Evolutionary conservation across 2,888 invertebrate species (phyloP).

Genomic region (Helleia helle): DNA sequence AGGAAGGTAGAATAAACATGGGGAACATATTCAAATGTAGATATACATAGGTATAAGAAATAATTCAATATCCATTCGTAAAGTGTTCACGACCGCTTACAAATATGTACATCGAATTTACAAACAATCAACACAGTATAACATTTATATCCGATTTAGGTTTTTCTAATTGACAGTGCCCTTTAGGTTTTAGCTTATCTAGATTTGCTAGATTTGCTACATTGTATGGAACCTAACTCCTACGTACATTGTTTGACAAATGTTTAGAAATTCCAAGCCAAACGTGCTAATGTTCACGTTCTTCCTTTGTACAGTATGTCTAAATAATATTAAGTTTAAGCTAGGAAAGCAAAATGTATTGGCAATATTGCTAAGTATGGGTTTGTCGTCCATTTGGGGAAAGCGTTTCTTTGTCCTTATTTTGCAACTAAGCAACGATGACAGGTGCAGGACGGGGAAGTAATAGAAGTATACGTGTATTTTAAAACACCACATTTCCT

Average conservation of each 20-base stretch:
- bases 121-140: slow-evolving; percentile 8
- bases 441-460: no score
- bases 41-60: no score
- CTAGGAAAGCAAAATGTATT: no score
- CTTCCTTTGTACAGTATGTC: background rate
- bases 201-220: background rate
- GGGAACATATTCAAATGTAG: no score
- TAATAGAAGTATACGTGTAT: no score
- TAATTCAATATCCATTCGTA: no score
- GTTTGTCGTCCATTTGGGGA: no score
- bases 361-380: no score
- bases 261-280: slow-evolving; percentile 3
- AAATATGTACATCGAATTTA: slow-evolving; percentile 7
- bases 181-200: slow-evolving; percentile 2
- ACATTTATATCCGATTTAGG: slow-evolving; percentile 5
- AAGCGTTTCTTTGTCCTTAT: no score
- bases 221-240: slow-evolving; percentile 1
- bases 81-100: background rate
- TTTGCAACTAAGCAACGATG: no score
- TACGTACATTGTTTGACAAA: slow-evolving; percentile 6
- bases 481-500: no score
- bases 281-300: slow-evolving; percentile 3
- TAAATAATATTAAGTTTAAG: background rate
- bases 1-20: no score
- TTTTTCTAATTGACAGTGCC: slow-evolving; percentile 12